Evolutionary conservation across 2,113 vertebrate species (phyloP).

Genomic region (Rafetus swinhoei): DNA sequence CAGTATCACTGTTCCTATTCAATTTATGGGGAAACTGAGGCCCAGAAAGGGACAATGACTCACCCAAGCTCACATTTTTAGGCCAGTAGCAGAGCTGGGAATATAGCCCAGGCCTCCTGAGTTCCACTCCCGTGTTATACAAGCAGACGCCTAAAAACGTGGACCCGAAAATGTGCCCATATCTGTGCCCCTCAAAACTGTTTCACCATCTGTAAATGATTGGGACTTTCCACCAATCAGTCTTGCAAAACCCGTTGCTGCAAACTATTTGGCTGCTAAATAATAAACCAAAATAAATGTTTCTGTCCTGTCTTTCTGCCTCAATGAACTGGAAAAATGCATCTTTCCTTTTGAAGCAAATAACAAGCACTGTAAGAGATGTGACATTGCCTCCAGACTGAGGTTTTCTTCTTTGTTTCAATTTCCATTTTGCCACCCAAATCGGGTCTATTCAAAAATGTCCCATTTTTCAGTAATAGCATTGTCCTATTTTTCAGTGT

Average conservation of each 20-base stretch:
- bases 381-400: not conserved
- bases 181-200: not conserved
- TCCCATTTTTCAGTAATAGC: not conserved
- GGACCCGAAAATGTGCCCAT: not conserved
- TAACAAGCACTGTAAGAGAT: rapidly evolving
- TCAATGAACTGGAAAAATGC: conserved; percentile 22
- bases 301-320: conserved; percentile 1
- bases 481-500: not conserved
- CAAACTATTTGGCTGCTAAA: conserved; percentile 17
- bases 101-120: not conserved
- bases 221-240: not conserved
- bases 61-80: not conserved
- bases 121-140: not conserved
- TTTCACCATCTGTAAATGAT: not conserved
- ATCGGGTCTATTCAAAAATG: not conserved
- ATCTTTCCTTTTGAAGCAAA: not conserved
- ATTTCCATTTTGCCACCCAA: not conserved
- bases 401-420: not conserved
- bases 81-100: not conserved
- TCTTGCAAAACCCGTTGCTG: not conserved
- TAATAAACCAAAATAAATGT: not conserved
- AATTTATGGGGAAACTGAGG: not conserved
- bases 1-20: not conserved
- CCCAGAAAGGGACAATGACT: not conserved
- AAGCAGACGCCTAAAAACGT: rapidly evolving